Conservation (phyloP, 2,888 invertebrate species). For the Nebria brevicollis region DNA sequence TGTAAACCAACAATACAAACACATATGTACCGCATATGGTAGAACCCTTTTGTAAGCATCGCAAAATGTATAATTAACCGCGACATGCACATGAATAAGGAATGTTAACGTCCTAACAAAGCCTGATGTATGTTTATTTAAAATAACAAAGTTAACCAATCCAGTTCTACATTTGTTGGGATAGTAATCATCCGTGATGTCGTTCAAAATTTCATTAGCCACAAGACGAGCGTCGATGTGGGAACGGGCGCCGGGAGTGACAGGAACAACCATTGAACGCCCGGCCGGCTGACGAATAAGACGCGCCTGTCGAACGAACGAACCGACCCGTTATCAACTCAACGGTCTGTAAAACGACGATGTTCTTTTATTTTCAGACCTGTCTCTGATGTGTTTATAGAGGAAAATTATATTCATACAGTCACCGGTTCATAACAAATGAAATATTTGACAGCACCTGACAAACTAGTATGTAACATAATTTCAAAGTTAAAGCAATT, state of each 20-base stretch:
- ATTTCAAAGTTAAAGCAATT: no score
- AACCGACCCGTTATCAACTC: constrained; percentile 31
- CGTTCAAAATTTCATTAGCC: constrained; percentile 37
- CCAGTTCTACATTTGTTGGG: background rate
- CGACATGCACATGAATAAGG: no score
- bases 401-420: no score
- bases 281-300: no score
- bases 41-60: background rate
- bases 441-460: no score
- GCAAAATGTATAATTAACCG: no score
- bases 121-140: no score
- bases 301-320: background rate
- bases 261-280: no score
- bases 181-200: constrained; percentile 16
- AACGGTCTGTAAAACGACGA: constrained; percentile 40
- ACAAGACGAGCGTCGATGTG: background rate
- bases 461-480: no score
- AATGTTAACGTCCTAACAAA: no score
- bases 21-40: background rate
- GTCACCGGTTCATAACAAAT: no score
- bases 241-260: background rate
- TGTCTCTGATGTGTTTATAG: no score
- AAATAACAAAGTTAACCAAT: background rate
- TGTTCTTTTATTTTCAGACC: constrained; percentile 32
- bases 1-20: constrained; percentile 4